Conservation (phyloP, 2,888 invertebrate genomes). For the Perizoma affinitatum region DNA sequence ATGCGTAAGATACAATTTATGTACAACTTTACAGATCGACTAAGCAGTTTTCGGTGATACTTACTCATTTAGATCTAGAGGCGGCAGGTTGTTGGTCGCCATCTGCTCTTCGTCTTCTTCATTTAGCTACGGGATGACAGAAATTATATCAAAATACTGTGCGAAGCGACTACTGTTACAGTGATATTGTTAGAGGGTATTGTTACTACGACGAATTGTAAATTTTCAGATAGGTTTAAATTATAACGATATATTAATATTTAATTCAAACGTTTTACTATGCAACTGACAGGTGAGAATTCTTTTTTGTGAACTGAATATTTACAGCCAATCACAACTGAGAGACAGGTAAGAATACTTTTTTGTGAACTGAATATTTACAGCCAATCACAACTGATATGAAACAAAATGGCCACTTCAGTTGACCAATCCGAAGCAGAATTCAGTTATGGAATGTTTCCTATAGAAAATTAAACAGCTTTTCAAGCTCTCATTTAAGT, state of each 20-base stretch:
- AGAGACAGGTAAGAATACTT: too few relatives aligned
- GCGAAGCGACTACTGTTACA: slow-evolving; percentile 78
- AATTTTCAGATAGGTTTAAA: slow-evolving; percentile 2
- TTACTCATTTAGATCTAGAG: slow-evolving; percentile 71
- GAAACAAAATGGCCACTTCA: too few relatives aligned
- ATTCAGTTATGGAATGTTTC: too few relatives aligned
- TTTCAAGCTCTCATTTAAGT: background rate
- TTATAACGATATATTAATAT: too few relatives aligned
- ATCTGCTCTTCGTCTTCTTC: slow-evolving; percentile 71
- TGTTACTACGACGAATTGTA: slow-evolving; percentile 39
- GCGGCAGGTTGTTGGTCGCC: slow-evolving; percentile 66
- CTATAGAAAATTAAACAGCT: too few relatives aligned
- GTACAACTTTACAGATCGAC: slow-evolving; percentile 6
- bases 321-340: too few relatives aligned
- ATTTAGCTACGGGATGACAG: slow-evolving; percentile 71
- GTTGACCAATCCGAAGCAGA: too few relatives aligned
- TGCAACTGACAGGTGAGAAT: too few relatives aligned
- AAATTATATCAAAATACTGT: slow-evolving; percentile 78
- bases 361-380: too few relatives aligned
- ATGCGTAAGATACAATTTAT: slow-evolving; percentile 9
- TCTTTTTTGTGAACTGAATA: too few relatives aligned
- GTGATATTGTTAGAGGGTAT: slow-evolving; percentile 40
- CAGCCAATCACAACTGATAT: too few relatives aligned
- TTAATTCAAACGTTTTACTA: too few relatives aligned
- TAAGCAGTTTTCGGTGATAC: slow-evolving; percentile 47